Evolutionary conservation across 1,140 invertebrate species (phyloP).

Genomic region (Apis laboriosa): DNA sequence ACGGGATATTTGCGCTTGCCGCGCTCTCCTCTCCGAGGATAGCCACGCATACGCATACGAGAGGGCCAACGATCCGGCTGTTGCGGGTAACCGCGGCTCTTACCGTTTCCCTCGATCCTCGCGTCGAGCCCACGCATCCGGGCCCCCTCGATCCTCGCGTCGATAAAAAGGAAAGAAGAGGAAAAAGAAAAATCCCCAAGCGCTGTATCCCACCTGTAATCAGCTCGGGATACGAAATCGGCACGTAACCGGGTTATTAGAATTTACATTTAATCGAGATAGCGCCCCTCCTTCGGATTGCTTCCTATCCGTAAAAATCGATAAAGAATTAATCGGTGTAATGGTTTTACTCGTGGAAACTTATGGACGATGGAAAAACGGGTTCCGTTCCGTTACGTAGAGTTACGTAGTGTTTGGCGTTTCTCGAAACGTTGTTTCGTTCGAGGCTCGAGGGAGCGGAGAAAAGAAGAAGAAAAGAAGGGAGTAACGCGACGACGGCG

Average conservation of each 20-base stretch:
- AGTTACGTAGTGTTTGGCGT: not conserved
- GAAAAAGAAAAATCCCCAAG: conserved; percentile 14
- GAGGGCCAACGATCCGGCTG: not conserved
- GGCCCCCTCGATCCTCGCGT: not conserved
- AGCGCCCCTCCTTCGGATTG: not conserved
- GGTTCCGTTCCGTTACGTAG: conserved; percentile 47
- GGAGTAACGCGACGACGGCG: not conserved
- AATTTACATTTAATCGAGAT: conserved; percentile 40
- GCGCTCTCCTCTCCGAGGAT: conserved; percentile 35
- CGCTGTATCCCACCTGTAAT: conserved; percentile 38
- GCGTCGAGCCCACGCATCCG: conserved; percentile 52
- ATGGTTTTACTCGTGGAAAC: no score
- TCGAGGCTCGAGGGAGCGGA: conserved; percentile 50
- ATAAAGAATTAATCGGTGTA: conserved; percentile 13
- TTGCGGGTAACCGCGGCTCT: conserved; percentile 29
- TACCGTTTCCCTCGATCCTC: conserved; percentile 47
- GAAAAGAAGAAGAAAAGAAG: conserved; percentile 17
- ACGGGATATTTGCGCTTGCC: conserved; percentile 76
- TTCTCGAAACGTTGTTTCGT: conserved; percentile 4
- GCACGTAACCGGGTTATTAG: conserved; percentile 4
- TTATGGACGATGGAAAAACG: no score
- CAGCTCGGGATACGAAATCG: conserved; percentile 8
- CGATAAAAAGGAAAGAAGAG: not conserved
- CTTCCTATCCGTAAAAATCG: conserved; percentile 22
- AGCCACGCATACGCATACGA: conserved; percentile 9